Percentiles rank a stretch among this genome's conserved stretches.
Conservation (phyloP, 92 coral and sea anemone genomes). For the Desmophyllum pertusum region DNA sequence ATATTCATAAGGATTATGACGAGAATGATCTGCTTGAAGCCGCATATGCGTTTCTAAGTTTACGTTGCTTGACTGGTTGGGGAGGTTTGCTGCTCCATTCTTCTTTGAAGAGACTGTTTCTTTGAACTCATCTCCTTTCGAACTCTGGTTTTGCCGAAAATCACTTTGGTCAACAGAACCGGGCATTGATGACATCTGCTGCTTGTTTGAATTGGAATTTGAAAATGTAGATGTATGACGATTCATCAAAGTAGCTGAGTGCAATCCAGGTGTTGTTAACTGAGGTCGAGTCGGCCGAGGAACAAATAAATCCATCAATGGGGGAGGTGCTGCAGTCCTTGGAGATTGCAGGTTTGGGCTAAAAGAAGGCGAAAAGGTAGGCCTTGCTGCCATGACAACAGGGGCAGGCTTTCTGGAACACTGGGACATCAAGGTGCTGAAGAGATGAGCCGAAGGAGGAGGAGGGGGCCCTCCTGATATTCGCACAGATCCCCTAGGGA, state of each 20-base stretch:
- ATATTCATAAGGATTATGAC: background rate
- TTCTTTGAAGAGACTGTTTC: background rate
- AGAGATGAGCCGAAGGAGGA: slow-evolving; percentile 87
- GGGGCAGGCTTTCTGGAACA: slow-evolving; percentile 82
- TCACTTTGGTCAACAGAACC: background rate
- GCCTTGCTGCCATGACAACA: slow-evolving; percentile 60
- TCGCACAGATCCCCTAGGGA: background rate
- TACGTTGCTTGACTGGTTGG: background rate
- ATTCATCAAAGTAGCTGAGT: background rate
- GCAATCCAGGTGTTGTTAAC: background rate
- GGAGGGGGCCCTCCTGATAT: slow-evolving; percentile 76
- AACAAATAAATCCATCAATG: slow-evolving; percentile 11
- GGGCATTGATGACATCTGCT: background rate
- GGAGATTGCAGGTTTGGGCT: slow-evolving; percentile 3
- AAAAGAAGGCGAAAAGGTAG: slow-evolving; percentile 10
- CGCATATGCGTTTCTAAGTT: background rate
- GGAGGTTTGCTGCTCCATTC: background rate
- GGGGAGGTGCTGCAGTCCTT: slow-evolving; percentile 20
- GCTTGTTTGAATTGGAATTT: background rate
- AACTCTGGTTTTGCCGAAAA: background rate
- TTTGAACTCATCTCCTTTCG: no score
- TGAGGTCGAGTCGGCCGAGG: slow-evolving; percentile 14
- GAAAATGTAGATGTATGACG: background rate
- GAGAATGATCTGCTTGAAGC: background rate
- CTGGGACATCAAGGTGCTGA: slow-evolving; percentile 77